phyloP scores from a whole-genome alignment of 1,140 invertebrate species.

The Whitmania pigra region DNA sequence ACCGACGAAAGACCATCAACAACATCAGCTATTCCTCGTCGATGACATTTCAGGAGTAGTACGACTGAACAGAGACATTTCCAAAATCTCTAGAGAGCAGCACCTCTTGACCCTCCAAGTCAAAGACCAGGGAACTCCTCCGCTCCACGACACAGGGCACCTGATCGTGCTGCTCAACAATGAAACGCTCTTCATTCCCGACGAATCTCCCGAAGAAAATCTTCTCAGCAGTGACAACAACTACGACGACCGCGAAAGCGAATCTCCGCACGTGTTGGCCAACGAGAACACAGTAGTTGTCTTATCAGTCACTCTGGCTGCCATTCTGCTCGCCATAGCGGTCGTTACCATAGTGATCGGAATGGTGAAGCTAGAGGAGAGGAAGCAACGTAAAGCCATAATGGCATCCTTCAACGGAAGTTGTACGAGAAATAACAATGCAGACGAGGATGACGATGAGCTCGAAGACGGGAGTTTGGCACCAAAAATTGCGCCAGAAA shows the following conservation, averaged over 20 bases:
- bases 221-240: neutral
- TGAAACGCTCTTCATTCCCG: neutral
- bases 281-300: conserved; percentile 15
- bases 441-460: too few relatives aligned
- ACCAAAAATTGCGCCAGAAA: too few relatives aligned
- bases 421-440: too few relatives aligned
- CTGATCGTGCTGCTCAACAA: conserved; percentile 1
- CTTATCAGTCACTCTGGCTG: conserved; percentile 11
- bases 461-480: too few relatives aligned
- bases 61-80: neutral
- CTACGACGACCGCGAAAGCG: neutral
- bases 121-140: conserved; percentile 5
- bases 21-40: neutral
- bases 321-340: conserved; percentile 17
- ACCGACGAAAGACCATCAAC: neutral
- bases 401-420: too few relatives aligned
- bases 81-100: neutral
- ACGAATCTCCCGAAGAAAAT: neutral
- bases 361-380: conserved; percentile 8
- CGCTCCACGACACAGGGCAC: neutral
- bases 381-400: neutral
- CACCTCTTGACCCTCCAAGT: neutral
- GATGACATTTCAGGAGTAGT: neutral
- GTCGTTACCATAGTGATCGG: conserved; percentile 14
- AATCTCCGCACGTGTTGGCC: conserved; percentile 6